Evolutionary conservation across 2,113 vertebrate genomes (phyloP).

Genomic region (Physeter macrocephalus): DNA sequence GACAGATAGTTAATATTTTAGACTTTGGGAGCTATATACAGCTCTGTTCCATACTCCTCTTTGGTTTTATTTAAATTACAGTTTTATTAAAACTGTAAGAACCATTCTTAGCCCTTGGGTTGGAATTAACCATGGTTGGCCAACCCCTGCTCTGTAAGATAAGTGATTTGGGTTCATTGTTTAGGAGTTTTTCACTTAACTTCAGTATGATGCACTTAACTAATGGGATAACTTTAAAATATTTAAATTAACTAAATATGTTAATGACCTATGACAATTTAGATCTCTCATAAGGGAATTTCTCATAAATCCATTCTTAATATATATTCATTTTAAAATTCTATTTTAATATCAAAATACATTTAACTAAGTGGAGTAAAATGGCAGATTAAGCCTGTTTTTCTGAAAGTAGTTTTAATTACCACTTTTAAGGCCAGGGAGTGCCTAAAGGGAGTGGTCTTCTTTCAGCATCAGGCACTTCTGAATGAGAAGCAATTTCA

Average conservation of each 20-base stretch:
- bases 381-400: neutral
- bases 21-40: neutral
- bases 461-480: neutral
- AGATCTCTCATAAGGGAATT: neutral
- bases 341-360: conserved; percentile 11
- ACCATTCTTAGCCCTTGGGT: neutral
- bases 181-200: neutral
- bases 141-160: neutral
- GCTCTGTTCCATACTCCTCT: neutral
- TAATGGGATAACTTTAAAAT: neutral
- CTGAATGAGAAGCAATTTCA: neutral
- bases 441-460: neutral
- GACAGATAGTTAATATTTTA: neutral
- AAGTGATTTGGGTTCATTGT: neutral
- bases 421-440: neutral
- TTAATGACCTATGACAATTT: neutral
- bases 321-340: neutral
- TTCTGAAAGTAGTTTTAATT: conserved; percentile 8
- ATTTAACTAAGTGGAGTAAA: neutral
- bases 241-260: neutral
- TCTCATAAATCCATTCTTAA: neutral
- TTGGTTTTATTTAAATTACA: neutral
- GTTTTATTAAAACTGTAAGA: neutral
- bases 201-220: neutral
- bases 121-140: neutral